Conservation (phyloP, 2,797 vertebrate genomes). For the Sebastes hubbsi region DNA sequence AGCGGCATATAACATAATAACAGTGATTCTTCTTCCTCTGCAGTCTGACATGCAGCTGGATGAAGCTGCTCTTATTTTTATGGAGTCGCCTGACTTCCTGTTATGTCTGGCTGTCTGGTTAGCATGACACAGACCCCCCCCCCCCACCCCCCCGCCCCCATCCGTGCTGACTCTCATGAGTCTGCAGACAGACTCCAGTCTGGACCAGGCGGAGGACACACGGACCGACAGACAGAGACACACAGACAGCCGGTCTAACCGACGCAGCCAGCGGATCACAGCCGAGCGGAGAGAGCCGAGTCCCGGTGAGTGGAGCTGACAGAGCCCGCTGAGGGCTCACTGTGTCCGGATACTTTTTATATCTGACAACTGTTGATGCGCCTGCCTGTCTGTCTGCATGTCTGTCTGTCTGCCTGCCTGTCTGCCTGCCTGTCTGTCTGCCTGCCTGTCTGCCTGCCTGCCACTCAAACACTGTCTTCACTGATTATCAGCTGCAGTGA, state of each 20-base stretch:
- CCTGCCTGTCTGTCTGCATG: not conserved
- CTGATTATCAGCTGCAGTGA: not conserved
- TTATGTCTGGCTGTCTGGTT: slow-evolving; percentile 63
- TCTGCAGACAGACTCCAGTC: not conserved
- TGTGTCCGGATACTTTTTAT: not conserved
- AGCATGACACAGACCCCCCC: slow-evolving; percentile 22
- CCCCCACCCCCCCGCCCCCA: not conserved
- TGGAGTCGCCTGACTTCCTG: slow-evolving; percentile 59
- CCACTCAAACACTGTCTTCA: not conserved
- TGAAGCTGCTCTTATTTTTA: slow-evolving; percentile 44
- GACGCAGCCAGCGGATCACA: slow-evolving; percentile 16
- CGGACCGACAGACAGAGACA: slow-evolving; percentile 13
- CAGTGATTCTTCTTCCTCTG: not conserved
- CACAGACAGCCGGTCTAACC: not conserved
- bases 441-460: not conserved
- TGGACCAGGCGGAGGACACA: slow-evolving; percentile 31
- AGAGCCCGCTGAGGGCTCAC: not conserved
- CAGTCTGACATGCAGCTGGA: not conserved
- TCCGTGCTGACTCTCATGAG: not conserved
- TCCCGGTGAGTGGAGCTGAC: slow-evolving; percentile 37
- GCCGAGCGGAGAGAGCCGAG: slow-evolving; percentile 17
- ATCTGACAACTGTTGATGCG: slow-evolving; percentile 47
- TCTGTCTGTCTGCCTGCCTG: not conserved
- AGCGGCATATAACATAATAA: too few species aligned
- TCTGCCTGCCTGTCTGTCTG: not conserved